Base-by-base conservation (phyloP, 2,113 vertebrate species). In the Zosterops pallidus region DNA sequence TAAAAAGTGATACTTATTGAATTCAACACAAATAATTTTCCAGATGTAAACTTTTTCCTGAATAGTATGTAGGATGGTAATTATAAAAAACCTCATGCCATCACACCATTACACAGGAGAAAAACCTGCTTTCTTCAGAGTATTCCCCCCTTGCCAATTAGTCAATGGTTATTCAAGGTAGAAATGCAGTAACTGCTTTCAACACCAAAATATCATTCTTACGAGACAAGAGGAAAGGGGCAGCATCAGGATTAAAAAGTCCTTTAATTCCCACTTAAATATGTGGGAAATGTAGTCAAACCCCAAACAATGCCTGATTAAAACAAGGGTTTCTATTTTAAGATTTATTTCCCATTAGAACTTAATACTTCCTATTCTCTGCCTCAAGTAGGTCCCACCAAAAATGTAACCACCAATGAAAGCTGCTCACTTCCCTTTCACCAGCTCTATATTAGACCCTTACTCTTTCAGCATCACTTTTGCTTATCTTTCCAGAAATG, bases 251-350 rank as follows among this genome's bases (percentile, higher is more conserved):
- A n/a, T 49, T 62, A 17, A 53, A 7, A 29, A n/a, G 18, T n/a
- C 17, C 71, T 49, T 85, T 60, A 44, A 53, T n/a, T 75, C 78
- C 91, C 57, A 49, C 56, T 93, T 63, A 89, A 87, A 82, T 67
- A 87, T 0, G 6, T 60, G 68, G n/a, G 42, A 93, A 92, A 92
- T n/a, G 71, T 19, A 94, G 64, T 60, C 21, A 39, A 74, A 42
- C 11, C 12, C 41, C 90, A 91, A 92, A 90, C 33, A n/a, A 90
- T 39, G 33, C 41, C 83, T 74, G 33, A 81, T 70, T 88, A 88
- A 92, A 95, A 91, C 63, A 96, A 90, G 68, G 35, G 37, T 56
- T 91, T 77, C 42, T 91, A 29, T 59, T 94, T 93, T 63, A 59
- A 74, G n/a, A 29, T 44, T 60, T 44, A 24, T 60, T 89, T 80